These are phyloP conservation scores for Ladona fulva DNA, from an alignment of 1,140 invertebrate species.

Conservation along the genomic window DNA sequence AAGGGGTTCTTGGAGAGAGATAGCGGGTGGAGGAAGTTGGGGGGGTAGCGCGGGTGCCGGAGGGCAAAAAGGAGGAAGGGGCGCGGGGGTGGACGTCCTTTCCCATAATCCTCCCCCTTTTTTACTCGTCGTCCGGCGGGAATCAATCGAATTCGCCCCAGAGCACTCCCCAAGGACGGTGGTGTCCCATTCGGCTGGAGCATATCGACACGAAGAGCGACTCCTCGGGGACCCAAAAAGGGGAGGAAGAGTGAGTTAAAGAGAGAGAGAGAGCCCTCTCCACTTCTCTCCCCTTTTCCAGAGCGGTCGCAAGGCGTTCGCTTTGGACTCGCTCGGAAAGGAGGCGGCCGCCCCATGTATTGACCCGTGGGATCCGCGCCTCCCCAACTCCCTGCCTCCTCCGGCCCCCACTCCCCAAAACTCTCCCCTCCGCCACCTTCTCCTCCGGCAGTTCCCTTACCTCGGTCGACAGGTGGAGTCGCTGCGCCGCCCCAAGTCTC, in stretches of 20 bases:
- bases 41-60: background rate
- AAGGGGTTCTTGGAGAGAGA: background rate
- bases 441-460: conserved; percentile 1
- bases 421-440: background rate
- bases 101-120: background rate
- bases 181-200: background rate
- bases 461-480: background rate
- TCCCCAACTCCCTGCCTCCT: background rate
- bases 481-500: too few species aligned
- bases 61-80: background rate
- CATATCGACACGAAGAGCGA: background rate
- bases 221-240: background rate
- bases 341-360: background rate
- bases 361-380: background rate
- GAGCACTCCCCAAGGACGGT: background rate
- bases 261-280: background rate
- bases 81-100: background rate
- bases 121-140: conserved; percentile 1
- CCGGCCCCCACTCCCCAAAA: background rate
- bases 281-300: background rate
- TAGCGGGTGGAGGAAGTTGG: background rate
- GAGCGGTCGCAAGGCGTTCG: background rate
- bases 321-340: conserved; percentile 7
- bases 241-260: background rate
- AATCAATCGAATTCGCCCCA: background rate